These are phyloP conservation scores for Drosophila eohydei DNA, from an alignment of 2,888 invertebrate species.

Conservation along the genomic window DNA sequence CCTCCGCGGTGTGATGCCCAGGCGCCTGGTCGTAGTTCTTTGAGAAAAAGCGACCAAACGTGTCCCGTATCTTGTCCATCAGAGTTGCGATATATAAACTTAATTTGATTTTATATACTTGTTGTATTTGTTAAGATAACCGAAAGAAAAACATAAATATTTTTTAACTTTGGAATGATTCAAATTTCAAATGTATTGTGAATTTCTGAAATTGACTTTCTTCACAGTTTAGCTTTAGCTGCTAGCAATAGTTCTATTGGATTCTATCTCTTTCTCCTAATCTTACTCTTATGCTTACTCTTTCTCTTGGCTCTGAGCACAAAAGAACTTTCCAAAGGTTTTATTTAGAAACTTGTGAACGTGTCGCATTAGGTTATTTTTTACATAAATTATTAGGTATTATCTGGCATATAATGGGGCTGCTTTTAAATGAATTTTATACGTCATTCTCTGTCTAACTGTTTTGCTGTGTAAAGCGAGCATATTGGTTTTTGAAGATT, in stretches of 20 bases:
- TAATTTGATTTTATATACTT: slow-evolving; percentile 9
- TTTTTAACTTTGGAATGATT: slow-evolving; percentile 8
- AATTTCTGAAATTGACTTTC: neutral
- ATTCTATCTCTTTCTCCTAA: neutral
- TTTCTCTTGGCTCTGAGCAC: slow-evolving; percentile 11
- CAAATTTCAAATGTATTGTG: slow-evolving; percentile 23
- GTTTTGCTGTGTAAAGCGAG: no score
- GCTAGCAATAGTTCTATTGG: slow-evolving; percentile 5
- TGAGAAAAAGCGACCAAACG: slow-evolving; percentile 7
- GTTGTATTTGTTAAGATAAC: neutral
- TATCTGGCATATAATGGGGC: slow-evolving; percentile 28
- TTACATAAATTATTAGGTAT: slow-evolving; percentile 60
- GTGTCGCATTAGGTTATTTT: slow-evolving; percentile 31
- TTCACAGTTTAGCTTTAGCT: neutral
- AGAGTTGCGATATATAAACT: neutral
- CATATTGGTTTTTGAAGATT: neutral
- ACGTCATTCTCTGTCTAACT: neutral
- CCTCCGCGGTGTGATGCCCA: neutral
- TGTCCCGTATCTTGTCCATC: slow-evolving; percentile 43
- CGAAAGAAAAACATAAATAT: slow-evolving; percentile 10
- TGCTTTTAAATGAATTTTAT: slow-evolving; percentile 27
- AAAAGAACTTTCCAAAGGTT: slow-evolving; percentile 54
- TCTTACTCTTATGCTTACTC: slow-evolving; percentile 6
- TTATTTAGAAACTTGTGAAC: slow-evolving; percentile 42
- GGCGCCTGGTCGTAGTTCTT: neutral